A percentile compares a stretch with the other conserved stretches of the same genome.
Evolutionary conservation across 2,888 invertebrate species (phyloP).

Genomic region (Amblyjoppa fuscipennis): DNA sequence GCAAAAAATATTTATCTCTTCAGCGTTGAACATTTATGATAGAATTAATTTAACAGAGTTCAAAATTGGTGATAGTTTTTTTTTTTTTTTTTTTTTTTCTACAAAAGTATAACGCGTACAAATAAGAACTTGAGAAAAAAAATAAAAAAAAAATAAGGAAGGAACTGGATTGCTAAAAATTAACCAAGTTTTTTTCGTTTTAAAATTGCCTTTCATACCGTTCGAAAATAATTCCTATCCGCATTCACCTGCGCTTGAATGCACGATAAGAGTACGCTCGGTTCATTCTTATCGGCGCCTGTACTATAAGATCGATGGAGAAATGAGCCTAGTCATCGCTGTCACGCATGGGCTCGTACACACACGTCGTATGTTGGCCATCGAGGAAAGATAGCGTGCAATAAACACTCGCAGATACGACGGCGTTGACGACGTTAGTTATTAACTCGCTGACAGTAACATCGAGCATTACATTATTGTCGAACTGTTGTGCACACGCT

Average conservation of each 20-base stretch:
- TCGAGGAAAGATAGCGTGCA: slow-evolving; percentile 23
- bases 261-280: slow-evolving; percentile 2
- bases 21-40: no score
- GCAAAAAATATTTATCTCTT: no score
- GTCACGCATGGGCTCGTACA: slow-evolving; percentile 14
- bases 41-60: no score
- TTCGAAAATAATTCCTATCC: not conserved
- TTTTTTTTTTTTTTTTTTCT: no score
- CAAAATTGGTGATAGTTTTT: no score
- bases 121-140: no score
- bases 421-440: slow-evolving; percentile 39
- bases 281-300: slow-evolving; percentile 18
- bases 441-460: slow-evolving; percentile 19
- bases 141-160: no score
- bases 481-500: slow-evolving; percentile 32
- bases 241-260: slow-evolving; percentile 9
- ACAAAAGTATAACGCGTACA: no score
- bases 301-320: slow-evolving; percentile 7
- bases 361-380: slow-evolving; percentile 12
- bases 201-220: not conserved
- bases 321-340: slow-evolving; percentile 19
- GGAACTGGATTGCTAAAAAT: not conserved
- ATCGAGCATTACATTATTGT: slow-evolving; percentile 30
- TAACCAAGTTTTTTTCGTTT: not conserved
- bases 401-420: slow-evolving; percentile 36